Evolutionary conservation across 2,113 vertebrate species (phyloP), one percentile per base, ranked within the genome.

Genomic region (Nothoprocta perdicaria): DNA sequence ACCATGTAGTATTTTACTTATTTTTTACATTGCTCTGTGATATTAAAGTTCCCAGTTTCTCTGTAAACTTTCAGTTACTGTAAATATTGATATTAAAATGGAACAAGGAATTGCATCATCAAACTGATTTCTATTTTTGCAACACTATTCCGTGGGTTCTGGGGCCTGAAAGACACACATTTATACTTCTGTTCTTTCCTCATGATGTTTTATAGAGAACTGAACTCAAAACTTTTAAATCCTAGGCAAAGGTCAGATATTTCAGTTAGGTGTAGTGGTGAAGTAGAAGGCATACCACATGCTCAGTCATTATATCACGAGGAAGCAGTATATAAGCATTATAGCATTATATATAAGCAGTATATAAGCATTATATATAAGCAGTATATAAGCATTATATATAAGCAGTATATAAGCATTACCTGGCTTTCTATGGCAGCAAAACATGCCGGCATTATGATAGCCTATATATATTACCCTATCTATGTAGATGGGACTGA

Each of bases 121-220:
- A 66, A 81, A 72, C 21, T 2, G 26, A 35, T 21, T 46, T 73
- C 2, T 23, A 14, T 74, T 88, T 66, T 86, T 74, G 22, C 35
- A 16, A 58, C 24, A 21, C 19, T 62, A 3, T 52, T 77, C 14
- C 6, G 4, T 35, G 5, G 53, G 13, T 86, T 84, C 14, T 60
- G 38, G 6, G 26, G 8, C 5, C 31, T 71, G 41, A 74, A 86
- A 78, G 19, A 74, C 5, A 27, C 0, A 0, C 0, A 0, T 48
- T 86, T 63, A 62, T 89, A 24, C 31, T 81, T 88, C 78, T 89
- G 45, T 63, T 24, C 8, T 86, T 23, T 61, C 12, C 27, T 84
- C 5, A 27, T 43, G 16, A 13, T 23, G 14, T 5, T 61, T 92
- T 53, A 74, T 1, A 14, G 69, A 84, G 33, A 78, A 76, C 31